Percentiles rank a stretch among this genome's conserved stretches.
These are phyloP conservation scores for Lathronympha strigana DNA, from an alignment of 2,888 invertebrate species.

Conservation along the genomic window DNA sequence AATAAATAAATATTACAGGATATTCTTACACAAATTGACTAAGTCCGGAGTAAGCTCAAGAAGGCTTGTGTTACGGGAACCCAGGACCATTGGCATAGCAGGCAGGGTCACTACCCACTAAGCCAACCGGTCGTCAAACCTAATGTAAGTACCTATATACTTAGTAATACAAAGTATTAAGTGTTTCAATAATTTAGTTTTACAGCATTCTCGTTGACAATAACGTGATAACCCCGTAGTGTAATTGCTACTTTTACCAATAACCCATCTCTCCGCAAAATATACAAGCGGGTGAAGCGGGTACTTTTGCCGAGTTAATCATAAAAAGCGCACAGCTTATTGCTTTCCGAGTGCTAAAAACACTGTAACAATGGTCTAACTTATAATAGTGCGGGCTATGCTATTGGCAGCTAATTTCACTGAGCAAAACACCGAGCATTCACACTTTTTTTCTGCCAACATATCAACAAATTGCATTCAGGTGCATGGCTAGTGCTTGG, in stretches of 20 bases:
- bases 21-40: no score
- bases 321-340: slow-evolving; percentile 17
- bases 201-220: no score
- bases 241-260: neutral
- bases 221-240: no score
- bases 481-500: neutral
- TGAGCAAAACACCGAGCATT: slow-evolving; percentile 27
- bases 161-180: no score
- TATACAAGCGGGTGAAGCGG: neutral
- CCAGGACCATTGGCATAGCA: no score
- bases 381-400: slow-evolving; percentile 41
- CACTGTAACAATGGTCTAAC: slow-evolving; percentile 41
- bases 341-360: slow-evolving; percentile 38
- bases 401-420: slow-evolving; percentile 42
- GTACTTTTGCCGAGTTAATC: neutral
- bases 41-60: no score
- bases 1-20: no score
- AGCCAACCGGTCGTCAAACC: no score
- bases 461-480: slow-evolving; percentile 36
- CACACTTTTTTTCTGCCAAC: slow-evolving; percentile 32
- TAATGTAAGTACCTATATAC: no score
- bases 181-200: no score
- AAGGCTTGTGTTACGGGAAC: no score
- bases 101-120: no score
- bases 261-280: neutral